Evolutionary conservation across 1,140 invertebrate species (phyloP), one percentile per base, ranked within the genome.

Genomic region (Maniola jurtina): DNA sequence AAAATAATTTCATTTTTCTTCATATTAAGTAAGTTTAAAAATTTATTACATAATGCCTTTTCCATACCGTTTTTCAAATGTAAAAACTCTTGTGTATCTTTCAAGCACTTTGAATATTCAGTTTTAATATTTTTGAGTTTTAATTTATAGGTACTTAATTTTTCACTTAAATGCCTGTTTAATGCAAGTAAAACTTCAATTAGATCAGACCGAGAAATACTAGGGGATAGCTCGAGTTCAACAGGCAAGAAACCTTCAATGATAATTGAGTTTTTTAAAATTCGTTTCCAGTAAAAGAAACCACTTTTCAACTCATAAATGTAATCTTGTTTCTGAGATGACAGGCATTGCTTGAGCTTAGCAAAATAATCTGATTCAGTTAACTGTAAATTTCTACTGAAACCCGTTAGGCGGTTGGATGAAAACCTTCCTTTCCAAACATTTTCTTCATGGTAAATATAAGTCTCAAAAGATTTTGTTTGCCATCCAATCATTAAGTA

Each of bases 201-300:
- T 54, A 86, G 64, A 73, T 84, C 72, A 33, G 73, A 72, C 16
- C 72, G 66, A 0, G 64, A 38, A 35, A 69, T 64, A 61, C 60
- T 73, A 7, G 78, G 71, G n/a, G 73, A 66, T 15, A 48, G 66
- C 47, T 80, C 73, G 40, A 75, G 16, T 72, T 88, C 76, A 47
- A 88, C 67, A 14, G 83, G 83, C 50, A 88, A 36, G 60, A 88
- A 88, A 14, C 85, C 85, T 79, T 85, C 80, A 47, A 86, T 79
- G 48, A 84, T 70, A 9, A 80, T 9, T 0, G 70, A 76, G 54
- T 76, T 71, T 50, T 76, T 68, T 14, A 75, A 35, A 76, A 75
- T 82, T 58, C 74, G 70, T 78, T 86, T 86, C 85, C 85, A 88
- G 54, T 84, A 86, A 56, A 88, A 86, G 60, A 88, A 83, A 16